A percentile compares a stretch with the other conserved stretches of the same genome.
Evolutionary conservation across 2,113 vertebrate genomes (phyloP).

Genomic region (Cyprichromis sp.): DNA sequence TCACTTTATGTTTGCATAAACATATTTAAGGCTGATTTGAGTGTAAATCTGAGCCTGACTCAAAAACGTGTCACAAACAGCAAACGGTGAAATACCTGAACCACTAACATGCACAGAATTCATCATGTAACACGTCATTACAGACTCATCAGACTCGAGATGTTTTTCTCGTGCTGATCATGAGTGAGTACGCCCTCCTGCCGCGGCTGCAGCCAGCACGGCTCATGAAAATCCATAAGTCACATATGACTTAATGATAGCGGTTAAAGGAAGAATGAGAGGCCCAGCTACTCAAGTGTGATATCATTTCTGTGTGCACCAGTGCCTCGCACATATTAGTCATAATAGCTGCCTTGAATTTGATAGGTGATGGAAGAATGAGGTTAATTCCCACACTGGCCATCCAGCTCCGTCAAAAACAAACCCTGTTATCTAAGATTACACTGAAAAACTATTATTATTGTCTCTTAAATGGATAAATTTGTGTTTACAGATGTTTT

Average conservation of each 20-base stretch:
- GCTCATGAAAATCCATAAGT: conserved; percentile 48
- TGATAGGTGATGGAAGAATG: conserved; percentile 38
- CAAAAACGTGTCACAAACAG: neutral
- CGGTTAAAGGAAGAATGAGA: conserved; percentile 52
- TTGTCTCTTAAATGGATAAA: neutral
- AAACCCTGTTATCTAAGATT: conserved; percentile 62
- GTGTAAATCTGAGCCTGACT: neutral
- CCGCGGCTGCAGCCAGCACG: neutral
- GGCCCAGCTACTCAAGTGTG: conserved; percentile 50
- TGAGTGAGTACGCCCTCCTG: conserved; percentile 1
- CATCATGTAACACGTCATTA: conserved; percentile 21
- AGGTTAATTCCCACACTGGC: conserved; percentile 6
- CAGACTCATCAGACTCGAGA: neutral
- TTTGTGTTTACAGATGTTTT: neutral
- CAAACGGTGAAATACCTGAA: neutral
- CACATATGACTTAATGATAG: conserved; percentile 60
- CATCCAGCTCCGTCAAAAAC: neutral
- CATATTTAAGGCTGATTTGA: neutral
- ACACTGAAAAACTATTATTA: conserved; percentile 51
- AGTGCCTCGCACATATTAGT: conserved; percentile 43
- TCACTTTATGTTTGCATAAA: neutral
- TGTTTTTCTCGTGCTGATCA: conserved; percentile 17
- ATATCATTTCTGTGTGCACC: conserved; percentile 55
- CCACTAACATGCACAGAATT: neutral
- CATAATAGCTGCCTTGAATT: conserved; percentile 45